Evolutionary conservation across 2,113 vertebrate genomes (phyloP).

Genomic region (Genyomyrus donnyi): DNA sequence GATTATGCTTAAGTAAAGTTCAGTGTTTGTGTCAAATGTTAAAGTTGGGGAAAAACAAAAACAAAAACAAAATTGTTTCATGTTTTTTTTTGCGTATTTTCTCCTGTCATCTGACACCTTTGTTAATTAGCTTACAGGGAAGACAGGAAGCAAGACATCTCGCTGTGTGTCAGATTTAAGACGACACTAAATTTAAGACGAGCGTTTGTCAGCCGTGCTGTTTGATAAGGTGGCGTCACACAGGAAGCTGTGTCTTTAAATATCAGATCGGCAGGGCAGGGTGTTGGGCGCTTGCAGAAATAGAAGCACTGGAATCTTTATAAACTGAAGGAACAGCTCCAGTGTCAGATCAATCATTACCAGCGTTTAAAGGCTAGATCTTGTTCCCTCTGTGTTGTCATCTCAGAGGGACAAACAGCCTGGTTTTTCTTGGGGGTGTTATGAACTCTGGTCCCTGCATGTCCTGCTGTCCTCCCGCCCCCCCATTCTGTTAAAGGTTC

Average conservation of each 20-base stretch:
- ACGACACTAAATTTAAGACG: background rate
- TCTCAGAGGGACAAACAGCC: background rate
- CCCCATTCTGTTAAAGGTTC: background rate
- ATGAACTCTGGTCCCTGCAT: background rate
- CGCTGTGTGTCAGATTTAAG: background rate
- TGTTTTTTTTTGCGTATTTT: background rate
- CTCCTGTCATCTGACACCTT: background rate
- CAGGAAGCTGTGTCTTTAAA: constrained; percentile 16
- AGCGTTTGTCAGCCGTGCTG: background rate
- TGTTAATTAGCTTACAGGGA: background rate
- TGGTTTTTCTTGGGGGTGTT: background rate
- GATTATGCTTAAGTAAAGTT: background rate
- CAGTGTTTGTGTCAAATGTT: background rate
- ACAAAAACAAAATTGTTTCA: background rate
- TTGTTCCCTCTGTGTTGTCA: background rate
- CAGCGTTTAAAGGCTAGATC: constrained; percentile 20
- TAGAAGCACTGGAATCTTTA: constrained; percentile 23
- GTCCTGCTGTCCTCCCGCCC: background rate
- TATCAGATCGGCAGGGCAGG: background rate
- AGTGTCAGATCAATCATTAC: constrained; percentile 16
- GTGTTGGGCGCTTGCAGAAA: background rate
- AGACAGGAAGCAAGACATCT: background rate
- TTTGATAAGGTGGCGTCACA: background rate
- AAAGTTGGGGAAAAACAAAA: background rate
- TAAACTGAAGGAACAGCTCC: background rate